Percentiles rank a stretch among this genome's conserved stretches.
These are phyloP conservation scores for Coluber constrictor DNA, from an alignment of 2,797 vertebrate species.

Conservation along the genomic window DNA sequence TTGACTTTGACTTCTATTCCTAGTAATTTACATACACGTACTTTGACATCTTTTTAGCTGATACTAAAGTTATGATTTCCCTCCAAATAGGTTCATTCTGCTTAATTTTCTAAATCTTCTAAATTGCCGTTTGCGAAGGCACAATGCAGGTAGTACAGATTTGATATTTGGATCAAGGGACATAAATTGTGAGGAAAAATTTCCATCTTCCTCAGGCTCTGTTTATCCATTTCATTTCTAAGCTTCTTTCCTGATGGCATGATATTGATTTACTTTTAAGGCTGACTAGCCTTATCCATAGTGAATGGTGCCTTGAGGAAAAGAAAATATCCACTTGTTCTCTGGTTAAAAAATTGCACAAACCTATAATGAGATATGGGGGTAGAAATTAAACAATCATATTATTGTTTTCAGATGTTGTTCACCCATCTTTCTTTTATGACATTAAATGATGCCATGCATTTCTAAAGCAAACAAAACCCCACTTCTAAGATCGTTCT, in stretches of 20 bases:
- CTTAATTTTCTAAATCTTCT: neutral
- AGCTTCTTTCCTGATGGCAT: conserved; percentile 11
- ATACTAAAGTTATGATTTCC: neutral
- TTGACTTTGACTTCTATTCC: neutral
- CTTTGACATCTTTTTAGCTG: neutral
- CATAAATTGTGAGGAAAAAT: neutral
- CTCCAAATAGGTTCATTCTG: neutral
- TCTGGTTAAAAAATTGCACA: neutral
- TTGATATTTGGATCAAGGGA: neutral
- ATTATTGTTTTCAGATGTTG: neutral
- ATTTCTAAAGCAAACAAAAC: neutral
- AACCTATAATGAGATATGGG: conserved; percentile 17
- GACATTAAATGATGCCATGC: neutral
- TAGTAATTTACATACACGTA: neutral
- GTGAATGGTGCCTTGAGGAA: conserved; percentile 7
- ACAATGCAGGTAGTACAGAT: neutral
- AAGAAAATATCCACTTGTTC: conserved; percentile 15
- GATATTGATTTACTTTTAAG: conserved; percentile 34
- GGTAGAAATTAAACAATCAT: neutral
- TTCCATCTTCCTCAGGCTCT: neutral
- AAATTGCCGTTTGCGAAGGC: neutral
- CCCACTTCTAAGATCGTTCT: neutral
- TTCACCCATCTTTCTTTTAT: neutral
- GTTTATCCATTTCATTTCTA: conserved; percentile 17
- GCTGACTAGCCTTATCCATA: conserved; percentile 12